Percentiles rank a stretch among this genome's conserved stretches.
phyloP scores from a whole-genome alignment of 1,140 invertebrate species.

The Drosophila subobscura region DNA sequence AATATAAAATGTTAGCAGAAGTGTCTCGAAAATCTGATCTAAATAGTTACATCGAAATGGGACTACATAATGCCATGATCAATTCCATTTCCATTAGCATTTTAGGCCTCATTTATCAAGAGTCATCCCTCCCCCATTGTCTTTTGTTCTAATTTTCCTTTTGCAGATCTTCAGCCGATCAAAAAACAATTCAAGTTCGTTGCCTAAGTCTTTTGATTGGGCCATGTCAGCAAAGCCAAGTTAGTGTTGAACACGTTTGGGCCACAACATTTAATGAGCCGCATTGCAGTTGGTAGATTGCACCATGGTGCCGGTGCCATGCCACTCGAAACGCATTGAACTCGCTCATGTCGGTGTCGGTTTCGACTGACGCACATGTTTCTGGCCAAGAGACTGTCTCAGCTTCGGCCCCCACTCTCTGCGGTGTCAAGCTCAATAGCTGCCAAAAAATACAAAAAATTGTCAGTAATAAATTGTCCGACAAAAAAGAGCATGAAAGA shows the following conservation, averaged over 20 bases:
- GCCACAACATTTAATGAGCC: constrained; percentile 59
- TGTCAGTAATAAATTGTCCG: constrained; percentile 44
- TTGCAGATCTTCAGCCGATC: constrained; percentile 16
- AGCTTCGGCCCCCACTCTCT: constrained; percentile 2
- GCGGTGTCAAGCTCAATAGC: constrained; percentile 26
- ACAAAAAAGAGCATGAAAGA: constrained; percentile 34
- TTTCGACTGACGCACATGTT: constrained; percentile 23
- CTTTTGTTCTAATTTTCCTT: not conserved
- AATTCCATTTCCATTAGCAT: no score
- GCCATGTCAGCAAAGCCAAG: constrained; percentile 40
- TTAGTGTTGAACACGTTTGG: constrained; percentile 53
- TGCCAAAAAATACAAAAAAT: constrained; percentile 47
- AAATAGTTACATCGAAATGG: no score
- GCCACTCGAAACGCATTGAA: constrained; percentile 73
- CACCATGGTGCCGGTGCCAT: constrained; percentile 55
- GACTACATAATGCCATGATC: no score
- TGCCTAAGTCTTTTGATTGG: constrained; percentile 78
- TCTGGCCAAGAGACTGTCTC: constrained; percentile 32
- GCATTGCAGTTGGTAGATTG: constrained; percentile 57
- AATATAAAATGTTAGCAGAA: no score
- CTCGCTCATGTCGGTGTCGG: constrained; percentile 22
- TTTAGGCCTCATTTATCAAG: no score
- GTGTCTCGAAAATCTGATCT: no score
- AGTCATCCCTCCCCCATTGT: constrained; percentile 4
- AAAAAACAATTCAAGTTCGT: constrained; percentile 60